Evolutionary conservation across 1,140 invertebrate genomes (phyloP).

Genomic region (Drosophila sturtevanti): DNA sequence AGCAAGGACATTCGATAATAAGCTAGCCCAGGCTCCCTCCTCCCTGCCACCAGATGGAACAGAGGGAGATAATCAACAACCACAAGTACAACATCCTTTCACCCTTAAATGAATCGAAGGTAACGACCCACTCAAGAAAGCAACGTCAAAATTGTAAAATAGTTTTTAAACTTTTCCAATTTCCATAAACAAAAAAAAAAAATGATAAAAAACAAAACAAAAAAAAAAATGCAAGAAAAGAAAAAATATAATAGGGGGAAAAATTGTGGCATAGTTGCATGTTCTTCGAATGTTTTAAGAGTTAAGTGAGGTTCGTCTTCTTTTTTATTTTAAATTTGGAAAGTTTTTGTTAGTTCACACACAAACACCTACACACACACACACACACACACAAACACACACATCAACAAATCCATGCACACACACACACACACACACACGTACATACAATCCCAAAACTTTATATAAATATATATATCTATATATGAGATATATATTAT

Average conservation of each 20-base stretch:
- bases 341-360: constrained; percentile 43
- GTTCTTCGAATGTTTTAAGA: constrained; percentile 66
- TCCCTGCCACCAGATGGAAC: neutral
- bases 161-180: constrained; percentile 40
- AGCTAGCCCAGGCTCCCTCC: neutral
- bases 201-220: constrained; percentile 5
- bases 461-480: constrained; percentile 43
- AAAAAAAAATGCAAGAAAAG: neutral
- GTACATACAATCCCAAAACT: constrained; percentile 16
- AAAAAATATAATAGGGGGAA: neutral
- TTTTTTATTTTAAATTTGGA: constrained; percentile 28
- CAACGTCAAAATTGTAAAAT: constrained; percentile 32
- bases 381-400: constrained; percentile 10
- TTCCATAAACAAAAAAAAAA: constrained; percentile 24
- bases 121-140: constrained; percentile 29
- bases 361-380: constrained; percentile 26
- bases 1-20: neutral
- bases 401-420: no score
- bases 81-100: constrained; percentile 10
- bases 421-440: neutral
- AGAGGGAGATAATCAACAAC: constrained; percentile 3
- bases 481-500: constrained; percentile 30
- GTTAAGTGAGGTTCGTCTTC: constrained; percentile 38
- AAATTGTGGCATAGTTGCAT: constrained; percentile 42
- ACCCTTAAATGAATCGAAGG: constrained; percentile 23